Evolutionary conservation across 1,140 invertebrate genomes (phyloP).

Genomic region (Drosophila pectinifera): DNA sequence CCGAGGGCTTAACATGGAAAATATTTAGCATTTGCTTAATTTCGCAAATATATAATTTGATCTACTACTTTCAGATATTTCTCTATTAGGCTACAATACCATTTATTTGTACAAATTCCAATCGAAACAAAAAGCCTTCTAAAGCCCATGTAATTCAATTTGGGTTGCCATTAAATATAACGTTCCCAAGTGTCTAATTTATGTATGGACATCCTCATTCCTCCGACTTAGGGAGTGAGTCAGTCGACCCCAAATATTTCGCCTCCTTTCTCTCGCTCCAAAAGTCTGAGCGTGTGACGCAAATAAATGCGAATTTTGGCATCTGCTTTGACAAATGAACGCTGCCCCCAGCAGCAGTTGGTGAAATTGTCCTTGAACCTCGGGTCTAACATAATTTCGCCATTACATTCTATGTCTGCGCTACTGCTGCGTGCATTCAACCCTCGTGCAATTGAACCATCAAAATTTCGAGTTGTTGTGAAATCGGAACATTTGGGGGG

Average conservation of each 20-base stretch:
- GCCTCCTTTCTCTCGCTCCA: not conserved
- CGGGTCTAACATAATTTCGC: not conserved
- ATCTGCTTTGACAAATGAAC: slow-evolving; percentile 22
- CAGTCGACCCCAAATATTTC: not conserved
- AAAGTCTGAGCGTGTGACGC: slow-evolving; percentile 17
- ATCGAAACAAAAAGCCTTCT: not conserved
- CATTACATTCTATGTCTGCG: slow-evolving; percentile 11
- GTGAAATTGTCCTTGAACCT: slow-evolving; percentile 25
- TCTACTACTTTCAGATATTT: too few relatives aligned
- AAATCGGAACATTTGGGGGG: slow-evolving; percentile 60
- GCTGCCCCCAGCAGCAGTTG: slow-evolving; percentile 10
- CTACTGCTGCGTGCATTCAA: slow-evolving; percentile 42
- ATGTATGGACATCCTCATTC: not conserved
- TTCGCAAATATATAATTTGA: too few relatives aligned
- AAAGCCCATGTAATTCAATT: slow-evolving; percentile 6
- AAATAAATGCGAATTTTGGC: slow-evolving; percentile 21
- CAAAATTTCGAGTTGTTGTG: slow-evolving; percentile 47
- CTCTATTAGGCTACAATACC: not conserved
- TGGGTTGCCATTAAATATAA: slow-evolving; percentile 9
- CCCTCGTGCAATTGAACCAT: slow-evolving; percentile 15
- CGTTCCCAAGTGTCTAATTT: slow-evolving; percentile 52
- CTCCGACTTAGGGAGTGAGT: not conserved
- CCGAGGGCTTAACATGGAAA: not conserved
- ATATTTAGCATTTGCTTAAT: not conserved
- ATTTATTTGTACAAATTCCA: not conserved